Evolutionary conservation across 2,113 vertebrate species (phyloP), one percentile per base, ranked within the genome.

Genomic region (Centropus unirufus): DNA sequence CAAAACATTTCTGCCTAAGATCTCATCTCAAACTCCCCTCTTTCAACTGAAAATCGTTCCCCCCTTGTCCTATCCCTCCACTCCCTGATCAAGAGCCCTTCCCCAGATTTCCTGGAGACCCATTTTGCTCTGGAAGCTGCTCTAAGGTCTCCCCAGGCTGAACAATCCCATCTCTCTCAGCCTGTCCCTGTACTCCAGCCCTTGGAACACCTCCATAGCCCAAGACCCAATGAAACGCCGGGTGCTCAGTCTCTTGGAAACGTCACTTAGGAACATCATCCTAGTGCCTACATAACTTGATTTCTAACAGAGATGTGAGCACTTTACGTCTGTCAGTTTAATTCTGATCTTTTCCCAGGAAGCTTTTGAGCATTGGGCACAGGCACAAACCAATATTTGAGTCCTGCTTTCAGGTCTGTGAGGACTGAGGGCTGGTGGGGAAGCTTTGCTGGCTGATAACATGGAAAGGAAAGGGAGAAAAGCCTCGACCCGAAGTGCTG

Each of bases 271-370:
- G 40, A 91, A 67, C 47, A 83, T 7, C 34, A 55, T 7, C 64
- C 44, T 0, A 0, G 42, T 16, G 66, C 26, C 49, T 40, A 30
- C 26, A 2, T 24, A 46, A 15, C 49, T 79, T 17, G 5, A 22
- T 42, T 34, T 34, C 57, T n/a, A 62, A 54, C 30, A 90, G 59
- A 84, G 61, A 78, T n/a, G 26, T 27, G 27, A 79, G 22, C 1
- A 3, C 44, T 70, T 77, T 17, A 23, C 1, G 16, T 22, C 10
- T 3, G 27, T 39, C 82, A 46, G n/a, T 52, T 87, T 30, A 76
- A 85, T 32, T n/a, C 46, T 54, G 7, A 5, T 32, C 34, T 72
- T 75, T 64, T 57, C 72, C 72, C 72, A 55, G 42, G 40, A 49
- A 69, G 42, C n/a, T 73, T 57, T 34, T 57, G 36, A 86, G 29